Evolutionary conservation across 2,113 vertebrate species (phyloP), one percentile per base, ranked within the genome.

Genomic region (Prunella himalayana): DNA sequence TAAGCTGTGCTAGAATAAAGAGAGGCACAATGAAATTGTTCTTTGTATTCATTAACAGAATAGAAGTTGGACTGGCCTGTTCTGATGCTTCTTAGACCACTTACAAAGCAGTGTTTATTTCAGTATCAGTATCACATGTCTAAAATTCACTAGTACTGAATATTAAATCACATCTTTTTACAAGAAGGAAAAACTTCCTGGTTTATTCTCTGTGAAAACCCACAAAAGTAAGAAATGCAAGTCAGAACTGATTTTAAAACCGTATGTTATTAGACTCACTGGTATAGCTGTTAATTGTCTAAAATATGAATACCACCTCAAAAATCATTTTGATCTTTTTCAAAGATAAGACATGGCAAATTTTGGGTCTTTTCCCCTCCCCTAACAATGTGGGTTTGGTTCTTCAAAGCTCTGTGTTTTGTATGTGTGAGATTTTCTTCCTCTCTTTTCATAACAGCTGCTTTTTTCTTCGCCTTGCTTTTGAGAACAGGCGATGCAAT

Each of bases 401-500:
- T 94, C 94, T 92, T 85, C 85, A 92, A 89, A 73, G 70, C 78
- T 79, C 83, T 66, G 35, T 69, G 78, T 41, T 94, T 91, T 85
- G 25, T 69, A 63, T 50, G 65, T 83, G 80, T 64, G 84, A 90
- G 78, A 84, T 95, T 96, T 76, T 77, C 79, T 95, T 94, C 87
- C 75, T 92, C 72, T 85, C 82, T 95, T 61, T 88, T 77, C 83
- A 33, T 87, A 90, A 89, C 92, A 97, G 92, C 95, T 95, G 92
- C 82, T 94, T 96, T 92, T 95, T 97, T 77, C 84, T 94, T 87
- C 33, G 37, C 84, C 51, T 91, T 78, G 88, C 94, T 94, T 94
- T 83, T 91, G 81, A 94, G 85, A 94, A 94, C 86, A 66, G 70
- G 60, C 72, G 71, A 78, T 80, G 95, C 86, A 95, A 94, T 96